phyloP scores from a whole-genome alignment of 2,888 invertebrate genomes.

The Pammene aurita region DNA sequence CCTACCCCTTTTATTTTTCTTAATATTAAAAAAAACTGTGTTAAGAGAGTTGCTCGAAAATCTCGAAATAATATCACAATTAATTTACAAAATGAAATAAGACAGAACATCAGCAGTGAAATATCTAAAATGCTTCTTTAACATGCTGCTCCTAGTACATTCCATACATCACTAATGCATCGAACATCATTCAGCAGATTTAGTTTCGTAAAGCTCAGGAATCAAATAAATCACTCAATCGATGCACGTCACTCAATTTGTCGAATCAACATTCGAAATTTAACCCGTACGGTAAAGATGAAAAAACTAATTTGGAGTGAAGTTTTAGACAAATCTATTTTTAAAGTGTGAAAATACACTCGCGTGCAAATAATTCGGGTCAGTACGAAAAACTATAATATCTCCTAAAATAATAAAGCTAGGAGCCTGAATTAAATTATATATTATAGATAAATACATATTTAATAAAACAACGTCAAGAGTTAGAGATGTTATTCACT shows the following conservation, averaged over 20 bases:
- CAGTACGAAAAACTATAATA: too few species aligned
- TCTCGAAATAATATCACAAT: too few species aligned
- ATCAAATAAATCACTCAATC: slow-evolving; percentile 62
- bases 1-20: too few species aligned
- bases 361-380: too few species aligned
- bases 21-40: too few species aligned
- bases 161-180: slow-evolving; percentile 57
- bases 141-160: slow-evolving; percentile 48
- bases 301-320: slow-evolving; percentile 11
- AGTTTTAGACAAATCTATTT: slow-evolving; percentile 20
- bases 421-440: too few species aligned
- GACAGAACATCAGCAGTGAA: not conserved
- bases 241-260: slow-evolving; percentile 46
- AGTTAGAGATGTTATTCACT: too few species aligned
- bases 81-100: too few species aligned
- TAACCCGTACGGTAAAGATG: slow-evolving; percentile 21
- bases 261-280: slow-evolving; percentile 18
- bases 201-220: slow-evolving; percentile 63
- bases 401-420: too few species aligned
- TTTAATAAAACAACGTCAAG: too few species aligned
- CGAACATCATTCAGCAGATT: slow-evolving; percentile 61
- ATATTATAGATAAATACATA: too few species aligned
- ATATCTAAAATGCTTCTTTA: slow-evolving; percentile 10
- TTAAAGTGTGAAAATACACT: not conserved
- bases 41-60: too few species aligned